Evolutionary conservation across 2,113 vertebrate species (phyloP).

Genomic region (Poecilia latipinna): DNA sequence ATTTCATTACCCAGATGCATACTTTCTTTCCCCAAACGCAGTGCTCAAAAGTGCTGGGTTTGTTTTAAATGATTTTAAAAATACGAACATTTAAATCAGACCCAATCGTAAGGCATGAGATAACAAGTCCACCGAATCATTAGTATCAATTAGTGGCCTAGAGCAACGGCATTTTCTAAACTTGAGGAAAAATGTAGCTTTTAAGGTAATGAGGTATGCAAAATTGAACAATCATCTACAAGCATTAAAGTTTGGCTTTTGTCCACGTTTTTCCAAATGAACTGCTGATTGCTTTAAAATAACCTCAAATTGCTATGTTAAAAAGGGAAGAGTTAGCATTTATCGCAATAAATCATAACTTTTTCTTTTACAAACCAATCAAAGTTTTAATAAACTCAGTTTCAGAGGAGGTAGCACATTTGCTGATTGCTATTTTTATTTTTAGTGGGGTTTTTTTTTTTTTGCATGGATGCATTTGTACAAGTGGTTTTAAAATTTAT

Average conservation of each 20-base stretch:
- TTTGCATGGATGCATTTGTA: too few species aligned
- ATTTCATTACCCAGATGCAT: too few species aligned
- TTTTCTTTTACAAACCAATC: background rate
- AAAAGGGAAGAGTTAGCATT: background rate
- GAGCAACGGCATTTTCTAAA: background rate
- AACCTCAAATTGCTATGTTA: background rate
- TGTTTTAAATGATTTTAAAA: background rate
- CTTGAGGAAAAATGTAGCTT: background rate
- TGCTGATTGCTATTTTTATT: background rate
- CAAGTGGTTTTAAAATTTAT: background rate
- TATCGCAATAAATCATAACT: too few species aligned
- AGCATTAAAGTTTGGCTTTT: background rate
- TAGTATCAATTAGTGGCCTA: background rate
- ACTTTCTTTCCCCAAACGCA: too few species aligned
- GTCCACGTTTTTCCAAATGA: background rate
- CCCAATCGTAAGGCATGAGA: background rate
- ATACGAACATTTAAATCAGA: background rate
- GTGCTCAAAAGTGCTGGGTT: background rate
- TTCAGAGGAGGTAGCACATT: background rate
- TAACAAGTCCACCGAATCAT: background rate
- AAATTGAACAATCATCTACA: background rate
- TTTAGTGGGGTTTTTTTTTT: background rate
- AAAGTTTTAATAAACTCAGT: background rate
- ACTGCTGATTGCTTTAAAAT: background rate
- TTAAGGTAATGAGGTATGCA: conserved; percentile 2